A percentile compares a stretch with the other conserved stretches of the same genome.
Conservation (phyloP, 2,888 invertebrate species). For the Cephus runcator region DNA sequence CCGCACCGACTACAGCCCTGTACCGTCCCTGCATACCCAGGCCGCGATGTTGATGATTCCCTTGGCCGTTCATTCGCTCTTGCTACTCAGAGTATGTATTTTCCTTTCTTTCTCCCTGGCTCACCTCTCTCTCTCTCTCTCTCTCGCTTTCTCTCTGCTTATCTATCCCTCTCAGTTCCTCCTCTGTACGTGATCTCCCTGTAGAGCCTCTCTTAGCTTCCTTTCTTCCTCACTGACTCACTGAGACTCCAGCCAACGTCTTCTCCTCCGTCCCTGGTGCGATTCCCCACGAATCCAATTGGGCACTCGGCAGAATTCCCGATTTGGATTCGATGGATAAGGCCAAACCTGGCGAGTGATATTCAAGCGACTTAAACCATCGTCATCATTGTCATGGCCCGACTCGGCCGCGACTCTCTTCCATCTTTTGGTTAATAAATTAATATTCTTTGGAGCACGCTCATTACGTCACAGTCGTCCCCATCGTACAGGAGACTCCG, state of each 20-base stretch:
- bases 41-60: slow-evolving; percentile 54
- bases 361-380: slow-evolving; percentile 14
- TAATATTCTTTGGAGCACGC: neutral
- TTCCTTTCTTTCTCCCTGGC: neutral
- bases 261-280: neutral
- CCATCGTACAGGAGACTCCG: neutral
- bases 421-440: neutral
- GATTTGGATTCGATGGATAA: slow-evolving; percentile 16
- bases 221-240: neutral
- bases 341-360: slow-evolving; percentile 20
- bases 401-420: neutral
- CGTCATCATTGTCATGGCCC: neutral
- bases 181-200: neutral
- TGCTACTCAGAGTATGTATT: neutral
- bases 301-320: slow-evolving; percentile 15
- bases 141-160: neutral
- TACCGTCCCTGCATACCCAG: slow-evolving; percentile 54
- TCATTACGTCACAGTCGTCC: neutral
- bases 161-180: neutral
- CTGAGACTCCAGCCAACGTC: neutral
- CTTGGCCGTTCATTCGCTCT: slow-evolving; percentile 38
- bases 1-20: slow-evolving; percentile 43
- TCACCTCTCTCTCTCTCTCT: neutral
- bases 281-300: slow-evolving; percentile 6
- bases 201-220: neutral